A percentile compares a stretch with the other conserved stretches of the same genome.
These are phyloP conservation scores for Nomia melanderi DNA, from an alignment of 1,140 invertebrate species.

Conservation along the genomic window DNA sequence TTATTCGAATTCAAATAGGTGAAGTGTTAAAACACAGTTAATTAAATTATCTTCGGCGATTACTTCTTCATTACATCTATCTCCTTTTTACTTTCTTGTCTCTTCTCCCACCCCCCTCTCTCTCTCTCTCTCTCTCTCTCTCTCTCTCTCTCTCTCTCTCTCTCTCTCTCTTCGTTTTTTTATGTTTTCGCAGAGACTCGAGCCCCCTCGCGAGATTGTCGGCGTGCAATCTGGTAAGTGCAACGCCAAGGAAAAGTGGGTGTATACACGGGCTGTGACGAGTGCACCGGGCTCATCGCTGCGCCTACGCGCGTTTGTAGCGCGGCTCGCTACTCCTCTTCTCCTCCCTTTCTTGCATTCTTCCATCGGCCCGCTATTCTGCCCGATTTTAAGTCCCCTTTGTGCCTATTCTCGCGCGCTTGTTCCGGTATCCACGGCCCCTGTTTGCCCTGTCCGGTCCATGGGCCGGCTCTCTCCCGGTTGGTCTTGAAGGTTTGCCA, in stretches of 20 bases:
- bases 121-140: too few relatives aligned
- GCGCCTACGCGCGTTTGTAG: conserved; percentile 17
- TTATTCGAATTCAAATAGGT: too few relatives aligned
- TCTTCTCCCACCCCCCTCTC: neutral
- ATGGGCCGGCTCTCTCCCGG: too few relatives aligned
- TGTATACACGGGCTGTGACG: conserved; percentile 2
- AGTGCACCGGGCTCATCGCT: conserved; percentile 7
- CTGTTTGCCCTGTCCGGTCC: neutral
- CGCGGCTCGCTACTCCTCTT: neutral
- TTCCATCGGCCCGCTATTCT: neutral
- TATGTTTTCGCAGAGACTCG: too few relatives aligned
- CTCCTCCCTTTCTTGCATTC: neutral
- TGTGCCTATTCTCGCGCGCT: neutral
- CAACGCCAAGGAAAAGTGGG: conserved; percentile 30
- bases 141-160: too few relatives aligned
- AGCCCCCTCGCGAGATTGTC: neutral
- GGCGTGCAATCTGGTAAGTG: conserved; percentile 25
- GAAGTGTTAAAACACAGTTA: too few relatives aligned
- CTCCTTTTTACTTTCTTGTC: neutral
- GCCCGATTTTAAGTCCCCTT: neutral
- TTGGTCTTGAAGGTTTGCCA: conserved; percentile 4
- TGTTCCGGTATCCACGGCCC: neutral
- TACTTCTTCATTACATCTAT: too few relatives aligned
- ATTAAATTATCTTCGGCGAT: too few relatives aligned
- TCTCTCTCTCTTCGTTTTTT: too few relatives aligned